Conservation (phyloP, 2,113 vertebrate species). For the Nyctibius bracteatus region DNA sequence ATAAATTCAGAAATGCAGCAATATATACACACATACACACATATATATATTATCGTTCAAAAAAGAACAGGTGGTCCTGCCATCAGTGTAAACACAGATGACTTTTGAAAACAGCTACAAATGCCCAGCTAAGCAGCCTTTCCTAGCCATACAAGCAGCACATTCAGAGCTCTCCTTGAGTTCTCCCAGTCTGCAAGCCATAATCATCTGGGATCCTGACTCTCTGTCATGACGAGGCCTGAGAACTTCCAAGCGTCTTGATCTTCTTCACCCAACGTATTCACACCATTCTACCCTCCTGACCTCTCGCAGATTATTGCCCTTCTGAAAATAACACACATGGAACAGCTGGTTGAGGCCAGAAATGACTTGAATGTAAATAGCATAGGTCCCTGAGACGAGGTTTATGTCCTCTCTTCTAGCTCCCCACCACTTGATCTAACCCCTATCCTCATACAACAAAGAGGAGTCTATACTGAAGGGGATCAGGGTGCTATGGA, state of each 20-base stretch:
- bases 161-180: background rate
- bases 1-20: constrained; percentile 52
- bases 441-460: background rate
- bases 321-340: constrained; percentile 73
- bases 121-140: background rate
- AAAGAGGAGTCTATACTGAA: background rate
- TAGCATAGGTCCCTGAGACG: constrained; percentile 17
- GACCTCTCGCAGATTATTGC: constrained; percentile 57
- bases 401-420: background rate
- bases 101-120: background rate
- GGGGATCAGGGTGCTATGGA: background rate
- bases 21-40: background rate
- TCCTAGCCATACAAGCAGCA: background rate
- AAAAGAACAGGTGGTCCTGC: constrained; percentile 39
- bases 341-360: constrained; percentile 66
- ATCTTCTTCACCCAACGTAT: constrained; percentile 34
- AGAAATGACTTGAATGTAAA: constrained; percentile 61
- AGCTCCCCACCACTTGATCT: background rate
- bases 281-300: constrained; percentile 56
- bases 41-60: background rate
- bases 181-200: background rate
- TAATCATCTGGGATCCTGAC: background rate
- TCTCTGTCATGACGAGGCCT: background rate
- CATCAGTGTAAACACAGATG: constrained; percentile 5
- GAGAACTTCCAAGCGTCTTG: background rate